Evolutionary conservation across 2,888 invertebrate species (phyloP).

Genomic region (Euzetes globulus): DNA sequence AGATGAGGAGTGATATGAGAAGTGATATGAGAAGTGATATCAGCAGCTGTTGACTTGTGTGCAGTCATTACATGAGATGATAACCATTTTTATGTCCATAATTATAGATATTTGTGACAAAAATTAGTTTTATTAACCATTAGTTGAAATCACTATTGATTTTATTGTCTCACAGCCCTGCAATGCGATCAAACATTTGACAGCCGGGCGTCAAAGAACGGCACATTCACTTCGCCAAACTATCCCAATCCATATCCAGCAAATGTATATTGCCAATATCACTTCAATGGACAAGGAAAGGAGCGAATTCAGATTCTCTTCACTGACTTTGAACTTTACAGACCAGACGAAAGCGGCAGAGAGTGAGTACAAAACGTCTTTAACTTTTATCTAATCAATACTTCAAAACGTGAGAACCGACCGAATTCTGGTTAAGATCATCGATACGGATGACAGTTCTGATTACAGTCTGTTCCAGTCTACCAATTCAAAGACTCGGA

Average conservation of each 20-base stretch:
- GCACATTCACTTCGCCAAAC: slow-evolving; percentile 73
- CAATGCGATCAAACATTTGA: slow-evolving; percentile 66
- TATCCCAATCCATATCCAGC: slow-evolving; percentile 74
- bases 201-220: slow-evolving; percentile 71
- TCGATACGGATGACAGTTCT: too few species aligned
- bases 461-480: too few species aligned
- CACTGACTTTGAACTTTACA: slow-evolving; percentile 69
- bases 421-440: too few species aligned
- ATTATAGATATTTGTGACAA: slow-evolving; percentile 7
- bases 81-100: slow-evolving; percentile 17
- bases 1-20: too few species aligned
- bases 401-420: too few species aligned
- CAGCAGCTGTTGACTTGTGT: slow-evolving; percentile 2
- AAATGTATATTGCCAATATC: slow-evolving; percentile 74
- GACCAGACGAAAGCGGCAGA: slow-evolving; percentile 39
- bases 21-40: background rate
- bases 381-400: too few species aligned
- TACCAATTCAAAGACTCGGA: too few species aligned
- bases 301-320: slow-evolving; percentile 78
- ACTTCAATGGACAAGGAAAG: slow-evolving; percentile 75
- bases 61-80: background rate
- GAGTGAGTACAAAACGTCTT: slow-evolving; percentile 42
- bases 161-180: background rate
- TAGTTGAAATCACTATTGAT: background rate
- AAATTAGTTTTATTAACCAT: slow-evolving; percentile 1